Percentiles rank a stretch among this genome's conserved stretches.
These are phyloP conservation scores for Pandemis cinnamomeana DNA, from an alignment of 2,888 invertebrate genomes.

Conservation along the genomic window DNA sequence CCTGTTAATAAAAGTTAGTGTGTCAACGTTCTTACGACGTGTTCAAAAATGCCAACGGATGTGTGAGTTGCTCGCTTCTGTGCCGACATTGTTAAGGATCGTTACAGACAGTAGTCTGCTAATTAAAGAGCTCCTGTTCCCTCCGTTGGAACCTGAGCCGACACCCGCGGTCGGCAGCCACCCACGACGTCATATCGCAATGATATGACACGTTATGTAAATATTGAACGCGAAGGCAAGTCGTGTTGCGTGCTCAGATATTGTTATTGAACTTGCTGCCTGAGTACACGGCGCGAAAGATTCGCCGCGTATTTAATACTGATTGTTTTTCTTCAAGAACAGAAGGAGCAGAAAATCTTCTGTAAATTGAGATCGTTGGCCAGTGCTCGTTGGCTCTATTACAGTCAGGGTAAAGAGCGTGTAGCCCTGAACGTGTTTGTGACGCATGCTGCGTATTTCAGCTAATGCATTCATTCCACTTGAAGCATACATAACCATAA, in stretches of 20 bases:
- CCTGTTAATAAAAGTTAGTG: neutral
- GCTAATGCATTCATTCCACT: neutral
- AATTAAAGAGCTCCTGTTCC: conserved; percentile 66
- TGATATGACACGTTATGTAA: conserved; percentile 27
- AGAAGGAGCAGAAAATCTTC: neutral
- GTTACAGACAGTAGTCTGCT: conserved; percentile 49
- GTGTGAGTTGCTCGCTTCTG: conserved; percentile 9
- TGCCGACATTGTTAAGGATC: conserved; percentile 21
- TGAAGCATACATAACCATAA: neutral
- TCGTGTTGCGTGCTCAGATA: conserved; percentile 10
- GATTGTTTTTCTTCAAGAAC: neutral
- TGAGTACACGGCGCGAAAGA: neutral
- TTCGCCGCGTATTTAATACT: conserved; percentile 3
- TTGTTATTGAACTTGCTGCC: conserved; percentile 8
- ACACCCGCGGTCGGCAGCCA: conserved; percentile 54
- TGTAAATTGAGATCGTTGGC: neutral
- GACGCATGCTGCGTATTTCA: neutral
- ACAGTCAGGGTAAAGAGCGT: neutral
- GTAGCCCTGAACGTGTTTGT: neutral
- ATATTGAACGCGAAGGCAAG: conserved; percentile 27
- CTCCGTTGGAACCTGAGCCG: conserved; percentile 65
- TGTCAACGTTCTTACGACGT: neutral
- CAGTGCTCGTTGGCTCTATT: too few species aligned
- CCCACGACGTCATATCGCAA: conserved; percentile 47
- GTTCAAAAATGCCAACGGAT: neutral